Conservation (phyloP, 1,140 invertebrate genomes). For the Stegodyphus mimosarum region DNA sequence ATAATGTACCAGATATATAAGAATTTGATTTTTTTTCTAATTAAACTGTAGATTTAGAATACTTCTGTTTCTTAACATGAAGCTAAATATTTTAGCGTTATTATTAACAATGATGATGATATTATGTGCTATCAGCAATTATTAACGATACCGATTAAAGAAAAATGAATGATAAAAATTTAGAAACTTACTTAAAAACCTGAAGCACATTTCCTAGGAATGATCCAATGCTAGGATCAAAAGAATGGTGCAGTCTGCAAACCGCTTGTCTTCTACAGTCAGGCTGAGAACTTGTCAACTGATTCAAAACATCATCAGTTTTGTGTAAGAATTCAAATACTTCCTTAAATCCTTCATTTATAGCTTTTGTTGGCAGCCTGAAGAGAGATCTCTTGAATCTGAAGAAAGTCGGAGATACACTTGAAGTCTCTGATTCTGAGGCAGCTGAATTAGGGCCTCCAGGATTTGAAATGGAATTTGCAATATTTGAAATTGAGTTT, state of each 20-base stretch:
- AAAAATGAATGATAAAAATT: background rate
- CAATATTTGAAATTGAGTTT: background rate
- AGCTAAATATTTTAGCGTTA: too few relatives aligned
- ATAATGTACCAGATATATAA: too few relatives aligned
- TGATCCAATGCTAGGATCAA: constrained; percentile 29
- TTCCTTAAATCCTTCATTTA: constrained; percentile 44
- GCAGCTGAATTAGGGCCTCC: background rate
- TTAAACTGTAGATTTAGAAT: too few relatives aligned
- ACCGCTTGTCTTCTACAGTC: constrained; percentile 50
- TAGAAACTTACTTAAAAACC: constrained; percentile 32
- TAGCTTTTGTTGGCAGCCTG: constrained; percentile 17
- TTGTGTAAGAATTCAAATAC: constrained; percentile 27
- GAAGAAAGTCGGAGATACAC: background rate
- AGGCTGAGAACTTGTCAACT: constrained; percentile 25
- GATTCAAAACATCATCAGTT: constrained; percentile 38
- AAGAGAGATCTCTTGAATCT: background rate
- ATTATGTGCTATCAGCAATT: too few relatives aligned
- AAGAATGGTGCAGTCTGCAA: constrained; percentile 24
- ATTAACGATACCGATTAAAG: too few relatives aligned
- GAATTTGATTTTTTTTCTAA: too few relatives aligned
- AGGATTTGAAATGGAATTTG: too few relatives aligned
- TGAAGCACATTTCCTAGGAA: constrained; percentile 36
- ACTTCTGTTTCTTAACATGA: too few relatives aligned
- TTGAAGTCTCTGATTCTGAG: background rate
- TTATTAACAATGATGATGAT: too few relatives aligned